phyloP scores from a whole-genome alignment of 2,888 invertebrate genomes.

The Hololepta plana region DNA sequence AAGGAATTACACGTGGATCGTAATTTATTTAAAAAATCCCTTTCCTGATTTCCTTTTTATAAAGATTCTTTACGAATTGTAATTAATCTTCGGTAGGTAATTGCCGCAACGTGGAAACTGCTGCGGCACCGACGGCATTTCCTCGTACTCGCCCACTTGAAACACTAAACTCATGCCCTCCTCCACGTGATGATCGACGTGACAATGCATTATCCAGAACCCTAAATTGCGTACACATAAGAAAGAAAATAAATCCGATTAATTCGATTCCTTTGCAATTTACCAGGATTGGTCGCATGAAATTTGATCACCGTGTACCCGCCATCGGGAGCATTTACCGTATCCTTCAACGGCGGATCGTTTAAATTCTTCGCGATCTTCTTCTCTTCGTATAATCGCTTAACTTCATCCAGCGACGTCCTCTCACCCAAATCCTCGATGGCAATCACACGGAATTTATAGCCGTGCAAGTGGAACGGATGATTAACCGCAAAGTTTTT shows the following conservation, averaged over 20 bases:
- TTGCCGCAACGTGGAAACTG: conserved; percentile 6
- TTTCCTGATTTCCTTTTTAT: too few species aligned
- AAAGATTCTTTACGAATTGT: conserved; percentile 1
- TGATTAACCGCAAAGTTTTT: conserved; percentile 71
- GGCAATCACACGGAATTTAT: conserved; percentile 68
- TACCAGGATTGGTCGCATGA: conserved; percentile 69
- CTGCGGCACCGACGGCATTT: conserved; percentile 6
- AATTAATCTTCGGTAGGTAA: too few species aligned
- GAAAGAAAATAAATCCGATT: too few species aligned
- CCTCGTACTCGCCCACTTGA: conserved; percentile 7
- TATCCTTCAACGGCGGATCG: conserved; percentile 69
- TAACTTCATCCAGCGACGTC: conserved; percentile 47
- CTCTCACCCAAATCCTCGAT: conserved; percentile 54
- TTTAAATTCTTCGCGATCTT: conserved; percentile 50
- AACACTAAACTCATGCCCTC: too few species aligned
- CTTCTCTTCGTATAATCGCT: conserved; percentile 49
- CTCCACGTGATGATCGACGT: too few species aligned
- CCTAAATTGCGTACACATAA: too few species aligned
- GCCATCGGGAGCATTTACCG: conserved; percentile 79
- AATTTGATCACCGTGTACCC: conserved; percentile 77
- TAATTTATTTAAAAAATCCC: too few species aligned
- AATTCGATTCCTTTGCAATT: not conserved
- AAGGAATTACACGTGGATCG: too few species aligned
- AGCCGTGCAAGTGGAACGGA: conserved; percentile 76
- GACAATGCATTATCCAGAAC: too few species aligned